Base-by-base conservation (phyloP, 2,888 invertebrate genomes). In the Isoperla grammatica region DNA sequence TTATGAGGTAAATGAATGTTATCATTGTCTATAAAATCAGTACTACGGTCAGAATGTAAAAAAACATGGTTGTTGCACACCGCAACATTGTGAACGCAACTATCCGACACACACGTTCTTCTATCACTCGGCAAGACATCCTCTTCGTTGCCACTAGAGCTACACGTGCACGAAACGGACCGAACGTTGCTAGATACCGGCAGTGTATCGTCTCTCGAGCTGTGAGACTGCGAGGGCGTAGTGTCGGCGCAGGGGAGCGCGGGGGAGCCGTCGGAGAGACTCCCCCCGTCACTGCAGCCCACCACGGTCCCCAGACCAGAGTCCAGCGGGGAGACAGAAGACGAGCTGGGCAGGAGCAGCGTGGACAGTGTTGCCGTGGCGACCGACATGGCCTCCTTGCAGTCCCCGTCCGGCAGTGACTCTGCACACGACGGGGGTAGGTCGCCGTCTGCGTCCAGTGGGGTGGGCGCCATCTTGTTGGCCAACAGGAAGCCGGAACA, bases 361-460 rank as follows among this genome's bases (percentile, higher is more conserved):
- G 82, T 82, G 62, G 80, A 81, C 56, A 84, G 71, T 66, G 82
- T 83, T 42, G 82, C 83, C 59, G 82, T 83, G 0, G 83, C 83
- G 57, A 83, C 84, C 2, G 83, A 84, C 65, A 86, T 83, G 12
- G 79, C 77, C 66, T 79, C 78, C 59, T 77, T 71, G 15, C 77
- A 78, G 63, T 81, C 80, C 39, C 73, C 74, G 54, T 81, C 80
- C 1, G 80, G 72, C 23, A 73, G 61, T 3, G 74, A 73, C 59
- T 72, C 73, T 56, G 78, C 37, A 19, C 53, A 53, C 75, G 1
- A 73, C 71, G 1, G n/a, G 11, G 17, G 2, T 9, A 19, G 6
- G 11, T 37, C 53, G 5, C 19, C 37, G 50, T 15, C 35, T 13
- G 19, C 53, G 11, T 48, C 60, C 23, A 43, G 17, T 15, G 39